These are phyloP conservation scores for Anhinga anhinga DNA, from an alignment of 2,113 vertebrate genomes.

Conservation along the genomic window DNA sequence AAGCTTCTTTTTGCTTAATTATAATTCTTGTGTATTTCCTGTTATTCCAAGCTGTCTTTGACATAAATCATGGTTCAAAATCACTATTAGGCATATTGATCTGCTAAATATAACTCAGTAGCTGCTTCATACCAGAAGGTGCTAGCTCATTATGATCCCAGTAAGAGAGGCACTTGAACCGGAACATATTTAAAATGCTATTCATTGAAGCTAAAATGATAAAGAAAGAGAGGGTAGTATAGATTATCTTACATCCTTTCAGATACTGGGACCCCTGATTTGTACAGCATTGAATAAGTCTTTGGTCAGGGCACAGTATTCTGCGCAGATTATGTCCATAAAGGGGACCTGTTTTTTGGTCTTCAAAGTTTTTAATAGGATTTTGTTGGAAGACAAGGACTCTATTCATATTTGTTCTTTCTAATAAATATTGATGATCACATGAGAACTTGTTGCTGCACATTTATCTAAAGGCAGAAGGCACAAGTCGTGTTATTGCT, in stretches of 20 bases:
- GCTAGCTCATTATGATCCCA: neutral
- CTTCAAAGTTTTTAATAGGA: neutral
- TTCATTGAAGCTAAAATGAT: neutral
- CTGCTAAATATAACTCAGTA: neutral
- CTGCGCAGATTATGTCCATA: neutral
- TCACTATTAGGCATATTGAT: neutral
- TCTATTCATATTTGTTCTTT: neutral
- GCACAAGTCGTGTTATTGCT: accelerated
- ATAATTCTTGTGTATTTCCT: neutral
- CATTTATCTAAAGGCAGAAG: neutral
- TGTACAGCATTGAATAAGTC: neutral
- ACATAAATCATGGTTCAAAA: neutral
- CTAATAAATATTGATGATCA: neutral
- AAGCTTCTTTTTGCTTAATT: neutral
- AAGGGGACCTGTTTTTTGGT: accelerated
- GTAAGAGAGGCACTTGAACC: neutral
- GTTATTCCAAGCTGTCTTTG: neutral
- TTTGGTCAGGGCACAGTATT: neutral
- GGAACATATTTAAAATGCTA: neutral
- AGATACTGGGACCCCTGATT: neutral
- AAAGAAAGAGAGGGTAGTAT: neutral
- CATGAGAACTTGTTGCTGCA: neutral
- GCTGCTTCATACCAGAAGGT: neutral
- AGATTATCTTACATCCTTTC: neutral
- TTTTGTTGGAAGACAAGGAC: neutral